These are phyloP conservation scores for Uromys caudimaculatus DNA, from an alignment of 2,797 vertebrate species.

Conservation along the genomic window DNA sequence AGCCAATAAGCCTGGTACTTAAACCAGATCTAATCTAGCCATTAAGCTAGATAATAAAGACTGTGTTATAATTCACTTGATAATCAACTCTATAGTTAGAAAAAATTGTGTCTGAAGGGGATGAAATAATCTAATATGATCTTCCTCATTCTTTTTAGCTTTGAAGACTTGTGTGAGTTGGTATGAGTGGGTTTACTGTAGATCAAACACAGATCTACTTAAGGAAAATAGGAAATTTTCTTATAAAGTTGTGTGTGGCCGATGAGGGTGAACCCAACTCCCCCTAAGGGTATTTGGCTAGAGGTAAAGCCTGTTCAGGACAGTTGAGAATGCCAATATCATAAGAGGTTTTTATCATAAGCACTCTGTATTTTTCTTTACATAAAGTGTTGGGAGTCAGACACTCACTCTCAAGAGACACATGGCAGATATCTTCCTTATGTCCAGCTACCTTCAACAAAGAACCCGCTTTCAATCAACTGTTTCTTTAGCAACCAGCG, in stretches of 20 bases:
- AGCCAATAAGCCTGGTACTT: slow-evolving; percentile 32
- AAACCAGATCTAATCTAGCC: slow-evolving; percentile 63
- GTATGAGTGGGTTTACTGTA: not conserved
- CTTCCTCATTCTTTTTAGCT: slow-evolving; percentile 27
- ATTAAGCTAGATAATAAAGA: slow-evolving; percentile 63
- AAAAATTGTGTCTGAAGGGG: not conserved
- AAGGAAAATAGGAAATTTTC: slow-evolving; percentile 3
- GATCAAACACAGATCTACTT: not conserved
- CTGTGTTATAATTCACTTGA: slow-evolving; percentile 54
- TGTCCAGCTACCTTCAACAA: not conserved
- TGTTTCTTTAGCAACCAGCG: not conserved
- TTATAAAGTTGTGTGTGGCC: not conserved
- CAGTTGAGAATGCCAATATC: not conserved
- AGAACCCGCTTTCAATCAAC: not conserved
- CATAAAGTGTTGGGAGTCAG: not conserved
- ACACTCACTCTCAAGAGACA: not conserved
- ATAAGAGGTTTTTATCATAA: not conserved
- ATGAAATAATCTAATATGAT: slow-evolving; percentile 35
- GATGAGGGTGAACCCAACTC: not conserved
- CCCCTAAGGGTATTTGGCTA: not conserved
- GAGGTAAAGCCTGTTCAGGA: not conserved
- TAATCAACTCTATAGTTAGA: not conserved
- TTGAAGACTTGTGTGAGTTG: not conserved
- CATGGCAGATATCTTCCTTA: not conserved
- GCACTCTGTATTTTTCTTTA: not conserved